Evolutionary conservation across 64 coral and sea anemone species (phyloP).

Genomic region (Pachyseris speciosa): DNA sequence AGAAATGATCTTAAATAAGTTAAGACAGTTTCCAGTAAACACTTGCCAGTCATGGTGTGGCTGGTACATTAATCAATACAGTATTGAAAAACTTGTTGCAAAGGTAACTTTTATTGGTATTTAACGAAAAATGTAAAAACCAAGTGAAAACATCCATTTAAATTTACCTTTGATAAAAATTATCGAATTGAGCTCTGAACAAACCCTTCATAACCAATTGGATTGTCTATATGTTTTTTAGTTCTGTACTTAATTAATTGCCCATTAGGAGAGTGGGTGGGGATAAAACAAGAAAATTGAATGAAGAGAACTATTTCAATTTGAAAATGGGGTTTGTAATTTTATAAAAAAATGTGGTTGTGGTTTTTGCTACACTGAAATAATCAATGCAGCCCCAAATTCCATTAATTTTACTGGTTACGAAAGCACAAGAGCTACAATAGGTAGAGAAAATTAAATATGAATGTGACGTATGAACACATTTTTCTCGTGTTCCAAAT

Average conservation of each 20-base stretch:
- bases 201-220: neutral
- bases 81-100: too few relatives aligned
- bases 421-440: neutral
- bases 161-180: neutral
- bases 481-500: conserved; percentile 9
- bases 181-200: neutral
- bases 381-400: neutral
- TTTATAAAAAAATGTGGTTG: neutral
- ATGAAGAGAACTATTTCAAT: neutral
- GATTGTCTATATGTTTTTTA: neutral
- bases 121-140: too few relatives aligned
- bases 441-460: too few relatives aligned
- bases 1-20: too few relatives aligned
- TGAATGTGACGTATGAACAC: too few relatives aligned
- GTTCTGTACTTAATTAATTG: conserved; percentile 3
- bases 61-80: too few relatives aligned
- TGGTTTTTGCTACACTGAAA: neutral
- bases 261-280: neutral
- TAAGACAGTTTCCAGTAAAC: too few relatives aligned
- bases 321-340: neutral
- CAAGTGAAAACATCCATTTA: too few relatives aligned
- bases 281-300: neutral
- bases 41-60: too few relatives aligned
- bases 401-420: neutral
- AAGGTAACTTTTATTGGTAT: too few relatives aligned